These are phyloP conservation scores for Caradrina kadenii DNA, from an alignment of 2,888 invertebrate genomes.

Conservation along the genomic window DNA sequence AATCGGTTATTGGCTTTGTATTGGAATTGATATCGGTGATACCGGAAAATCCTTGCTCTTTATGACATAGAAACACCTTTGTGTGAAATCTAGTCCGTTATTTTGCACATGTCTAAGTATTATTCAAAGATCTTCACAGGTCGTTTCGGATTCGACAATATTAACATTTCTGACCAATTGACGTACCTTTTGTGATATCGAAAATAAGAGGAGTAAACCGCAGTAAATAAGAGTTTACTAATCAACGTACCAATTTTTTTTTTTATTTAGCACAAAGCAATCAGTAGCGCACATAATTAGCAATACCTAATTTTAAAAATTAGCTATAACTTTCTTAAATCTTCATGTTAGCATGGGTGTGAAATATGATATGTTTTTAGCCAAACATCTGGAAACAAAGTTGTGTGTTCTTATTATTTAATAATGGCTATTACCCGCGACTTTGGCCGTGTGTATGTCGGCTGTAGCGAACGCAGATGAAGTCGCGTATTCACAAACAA, in stretches of 20 bases:
- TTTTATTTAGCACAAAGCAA: not conserved
- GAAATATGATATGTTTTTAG: not conserved
- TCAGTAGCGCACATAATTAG: slow-evolving; percentile 4
- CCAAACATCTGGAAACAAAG: not conserved
- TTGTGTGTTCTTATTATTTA: too few relatives aligned
- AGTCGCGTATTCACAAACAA: too few relatives aligned
- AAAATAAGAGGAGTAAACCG: too few relatives aligned
- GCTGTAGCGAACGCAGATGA: too few relatives aligned
- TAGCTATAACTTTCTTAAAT: not conserved
- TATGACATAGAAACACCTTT: slow-evolving; percentile 21
- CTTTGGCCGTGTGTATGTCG: too few relatives aligned
- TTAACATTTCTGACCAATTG: not conserved
- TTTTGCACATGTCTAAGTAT: slow-evolving; percentile 2
- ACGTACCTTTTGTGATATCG: not conserved
- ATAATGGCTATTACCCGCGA: too few relatives aligned
- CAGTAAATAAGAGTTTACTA: not conserved
- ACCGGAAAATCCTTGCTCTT: slow-evolving; percentile 41
- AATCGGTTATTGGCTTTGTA: slow-evolving; percentile 56
- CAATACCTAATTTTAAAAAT: not conserved
- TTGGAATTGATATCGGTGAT: slow-evolving; percentile 38
- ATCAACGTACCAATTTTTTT: slow-evolving; percentile 3
- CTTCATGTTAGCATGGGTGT: not conserved
- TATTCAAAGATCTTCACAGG: not conserved
- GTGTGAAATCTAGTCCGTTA: slow-evolving; percentile 2
- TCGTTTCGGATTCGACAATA: not conserved